A percentile compares a stretch with the other conserved stretches of the same genome.
Evolutionary conservation across 2,113 vertebrate species (phyloP).

Genomic region (Stegastes partitus): DNA sequence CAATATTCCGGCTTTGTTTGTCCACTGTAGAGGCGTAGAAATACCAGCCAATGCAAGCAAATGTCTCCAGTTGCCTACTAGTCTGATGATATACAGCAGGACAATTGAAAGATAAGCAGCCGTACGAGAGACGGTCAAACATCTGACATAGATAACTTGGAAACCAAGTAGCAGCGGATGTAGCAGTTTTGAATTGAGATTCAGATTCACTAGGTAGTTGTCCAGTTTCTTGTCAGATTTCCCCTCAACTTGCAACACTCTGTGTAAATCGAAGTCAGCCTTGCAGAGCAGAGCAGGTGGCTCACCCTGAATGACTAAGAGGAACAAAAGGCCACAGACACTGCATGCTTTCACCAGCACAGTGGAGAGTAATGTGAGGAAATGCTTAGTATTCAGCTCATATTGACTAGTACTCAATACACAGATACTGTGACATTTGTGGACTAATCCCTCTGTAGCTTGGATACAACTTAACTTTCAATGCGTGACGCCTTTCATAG

Average conservation of each 20-base stretch:
- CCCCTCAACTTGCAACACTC: conserved; percentile 24
- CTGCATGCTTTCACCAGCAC: conserved; percentile 75
- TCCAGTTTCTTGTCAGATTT: conserved; percentile 35
- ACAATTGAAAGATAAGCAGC: conserved; percentile 12
- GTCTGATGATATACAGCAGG: conserved; percentile 19
- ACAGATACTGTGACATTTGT: conserved; percentile 77
- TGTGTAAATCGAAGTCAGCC: conserved; percentile 57
- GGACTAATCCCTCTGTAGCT: conserved; percentile 58
- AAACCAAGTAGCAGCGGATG: background rate
- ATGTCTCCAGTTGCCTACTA: conserved; percentile 37
- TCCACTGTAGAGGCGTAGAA: conserved; percentile 52
- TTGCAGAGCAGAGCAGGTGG: conserved; percentile 76
- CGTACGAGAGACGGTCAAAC: conserved; percentile 2
- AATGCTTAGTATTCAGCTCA: conserved; percentile 80
- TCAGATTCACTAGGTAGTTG: background rate
- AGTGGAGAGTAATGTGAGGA: conserved; percentile 74
- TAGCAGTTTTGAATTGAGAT: background rate
- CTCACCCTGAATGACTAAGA: conserved; percentile 72
- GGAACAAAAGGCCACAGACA: conserved; percentile 77
- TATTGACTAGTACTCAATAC: conserved; percentile 68
- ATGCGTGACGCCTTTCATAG: conserved; percentile 17
- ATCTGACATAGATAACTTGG: conserved; percentile 6
- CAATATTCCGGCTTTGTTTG: conserved; percentile 76
- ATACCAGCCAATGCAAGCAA: conserved; percentile 60
- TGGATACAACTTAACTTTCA: conserved; percentile 50